Evolutionary conservation across 1,140 invertebrate species (phyloP).

Genomic region (Rhyacophila brunnea): DNA sequence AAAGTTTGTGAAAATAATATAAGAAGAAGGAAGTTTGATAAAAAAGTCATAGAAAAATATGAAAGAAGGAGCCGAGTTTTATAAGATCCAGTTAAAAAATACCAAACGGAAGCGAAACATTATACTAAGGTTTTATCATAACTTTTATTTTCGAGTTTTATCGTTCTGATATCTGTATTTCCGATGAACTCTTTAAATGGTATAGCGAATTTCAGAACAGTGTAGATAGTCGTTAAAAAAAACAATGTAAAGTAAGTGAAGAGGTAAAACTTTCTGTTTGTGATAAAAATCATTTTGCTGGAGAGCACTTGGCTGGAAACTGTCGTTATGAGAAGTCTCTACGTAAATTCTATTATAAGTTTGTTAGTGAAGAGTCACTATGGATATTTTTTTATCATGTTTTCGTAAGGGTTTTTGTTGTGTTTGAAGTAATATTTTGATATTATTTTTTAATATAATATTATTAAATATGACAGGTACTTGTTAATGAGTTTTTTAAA

Average conservation of each 20-base stretch:
- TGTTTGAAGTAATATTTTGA: too few relatives aligned
- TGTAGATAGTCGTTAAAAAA: neutral
- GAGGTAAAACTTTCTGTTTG: slow-evolving; percentile 5
- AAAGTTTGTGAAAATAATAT: slow-evolving; percentile 3
- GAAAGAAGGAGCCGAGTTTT: too few relatives aligned
- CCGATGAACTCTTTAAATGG: neutral
- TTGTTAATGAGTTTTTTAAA: too few relatives aligned
- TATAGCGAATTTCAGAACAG: neutral
- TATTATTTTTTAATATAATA: too few relatives aligned
- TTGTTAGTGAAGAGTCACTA: too few relatives aligned
- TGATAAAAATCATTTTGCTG: slow-evolving; percentile 11
- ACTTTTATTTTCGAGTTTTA: neutral
- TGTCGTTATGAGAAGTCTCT: neutral
- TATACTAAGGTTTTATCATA: neutral
- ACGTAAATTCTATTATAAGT: too few relatives aligned
- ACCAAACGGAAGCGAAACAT: too few relatives aligned
- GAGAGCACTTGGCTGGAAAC: slow-evolving; percentile 9
- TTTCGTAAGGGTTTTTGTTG: too few relatives aligned
- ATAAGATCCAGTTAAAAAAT: too few relatives aligned
- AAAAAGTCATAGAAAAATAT: slow-evolving; percentile 9
- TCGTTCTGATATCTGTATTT: neutral
- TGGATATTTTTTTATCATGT: too few relatives aligned
- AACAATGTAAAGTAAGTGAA: neutral
- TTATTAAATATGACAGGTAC: too few relatives aligned
- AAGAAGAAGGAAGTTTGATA: too few relatives aligned